Evolutionary conservation across 1,140 invertebrate species (phyloP).

Genomic region (Brachionus paranguensis): DNA sequence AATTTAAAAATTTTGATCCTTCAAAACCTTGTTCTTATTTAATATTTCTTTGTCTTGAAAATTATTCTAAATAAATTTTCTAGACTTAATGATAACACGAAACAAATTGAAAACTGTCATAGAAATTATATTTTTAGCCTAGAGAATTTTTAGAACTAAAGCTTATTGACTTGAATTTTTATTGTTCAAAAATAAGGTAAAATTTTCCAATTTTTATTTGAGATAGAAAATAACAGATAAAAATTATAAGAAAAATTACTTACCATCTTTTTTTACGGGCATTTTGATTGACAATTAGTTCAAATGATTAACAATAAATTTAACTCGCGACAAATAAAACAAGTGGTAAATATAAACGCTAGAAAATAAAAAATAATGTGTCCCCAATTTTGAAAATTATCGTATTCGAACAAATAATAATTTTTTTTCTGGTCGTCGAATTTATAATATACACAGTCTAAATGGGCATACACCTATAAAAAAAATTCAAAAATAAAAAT

Average conservation of each 20-base stretch:
- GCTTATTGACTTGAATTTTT: too few species aligned
- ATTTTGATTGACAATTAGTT: background rate
- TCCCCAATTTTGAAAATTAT: background rate
- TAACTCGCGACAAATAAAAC: background rate
- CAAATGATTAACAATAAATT: background rate
- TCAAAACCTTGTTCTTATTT: too few species aligned
- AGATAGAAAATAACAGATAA: background rate
- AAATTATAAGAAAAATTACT: background rate
- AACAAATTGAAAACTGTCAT: too few species aligned
- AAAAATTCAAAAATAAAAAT: constrained; percentile 4
- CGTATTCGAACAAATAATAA: background rate
- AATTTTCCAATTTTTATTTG: background rate
- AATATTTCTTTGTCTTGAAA: too few species aligned
- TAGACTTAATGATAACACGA: too few species aligned
- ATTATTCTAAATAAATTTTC: too few species aligned
- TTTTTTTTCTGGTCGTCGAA: background rate
- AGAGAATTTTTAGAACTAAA: too few species aligned
- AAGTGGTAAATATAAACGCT: background rate
- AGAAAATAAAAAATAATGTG: background rate
- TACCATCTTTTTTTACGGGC: constrained; percentile 30
- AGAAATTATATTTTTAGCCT: too few species aligned
- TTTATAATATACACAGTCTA: constrained; percentile 3
- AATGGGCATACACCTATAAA: constrained; percentile 7
- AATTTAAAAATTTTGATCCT: too few species aligned
- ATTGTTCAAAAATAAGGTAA: background rate